phyloP scores from a whole-genome alignment of 2,888 invertebrate genomes.

The Cephus rjabovi region DNA sequence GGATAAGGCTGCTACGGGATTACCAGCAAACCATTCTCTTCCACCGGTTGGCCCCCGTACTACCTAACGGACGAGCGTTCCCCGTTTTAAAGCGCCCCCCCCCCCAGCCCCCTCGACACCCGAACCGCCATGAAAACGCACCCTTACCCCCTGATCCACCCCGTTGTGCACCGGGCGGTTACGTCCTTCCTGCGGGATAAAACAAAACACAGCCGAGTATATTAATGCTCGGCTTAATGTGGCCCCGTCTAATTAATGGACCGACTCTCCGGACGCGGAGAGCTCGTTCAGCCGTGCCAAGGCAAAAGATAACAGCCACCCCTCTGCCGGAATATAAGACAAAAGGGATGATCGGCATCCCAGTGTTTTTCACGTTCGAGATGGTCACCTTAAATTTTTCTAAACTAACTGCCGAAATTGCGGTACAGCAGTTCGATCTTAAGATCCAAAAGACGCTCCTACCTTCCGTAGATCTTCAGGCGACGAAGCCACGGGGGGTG shows the following conservation, averaged over 20 bases:
- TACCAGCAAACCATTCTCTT: conserved; percentile 32
- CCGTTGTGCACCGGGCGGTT: conserved; percentile 37
- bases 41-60: not conserved
- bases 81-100: not conserved
- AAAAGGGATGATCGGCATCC: conserved; percentile 12
- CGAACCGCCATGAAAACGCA: conserved; percentile 9
- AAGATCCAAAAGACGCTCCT: not conserved
- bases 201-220: conserved; percentile 66
- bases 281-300: conserved; percentile 38
- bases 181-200: conserved; percentile 65
- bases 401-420: not conserved
- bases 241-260: conserved; percentile 65
- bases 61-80: not conserved
- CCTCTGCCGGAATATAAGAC: not conserved
- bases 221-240: conserved; percentile 67
- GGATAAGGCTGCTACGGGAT: conserved; percentile 57
- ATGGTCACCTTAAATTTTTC: not conserved
- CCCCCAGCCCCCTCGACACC: not conserved
- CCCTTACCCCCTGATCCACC: conserved; percentile 32
- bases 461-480: conserved; percentile 1
- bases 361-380: conserved; percentile 6
- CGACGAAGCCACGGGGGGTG: conserved; percentile 45
- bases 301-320: conserved; percentile 58
- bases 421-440: conserved; percentile 16
- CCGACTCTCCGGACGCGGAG: conserved; percentile 56